Base-by-base conservation (phyloP, 2,888 invertebrate species). In the Diogma glabrata region DNA sequence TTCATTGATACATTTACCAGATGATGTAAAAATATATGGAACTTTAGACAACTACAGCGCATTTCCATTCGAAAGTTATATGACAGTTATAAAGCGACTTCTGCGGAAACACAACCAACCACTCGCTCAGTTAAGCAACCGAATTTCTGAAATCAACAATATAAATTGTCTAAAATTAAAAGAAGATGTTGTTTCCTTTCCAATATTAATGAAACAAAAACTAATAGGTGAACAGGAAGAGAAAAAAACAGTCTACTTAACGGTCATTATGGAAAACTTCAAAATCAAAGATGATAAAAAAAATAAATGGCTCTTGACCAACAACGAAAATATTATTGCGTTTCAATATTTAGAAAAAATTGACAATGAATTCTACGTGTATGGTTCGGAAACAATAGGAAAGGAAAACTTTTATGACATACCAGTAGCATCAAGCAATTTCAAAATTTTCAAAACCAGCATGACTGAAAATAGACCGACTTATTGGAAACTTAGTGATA, bases 1-100 rank as follows among this genome's bases (percentile, higher is more conserved):
- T 46, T 58, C 56, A 52, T 52, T 59, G 23, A 52, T 60, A 30
- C 59, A 60, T 36, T 36, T 36, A 14, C 36, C 36, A 9, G 36
- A 36, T 6, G 36, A 36, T 14, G 36, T 36, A 3, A 36, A 36
- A 14, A 36, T 36, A 36, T 36, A 36, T 36, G 36, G 36, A 14
- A 4, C 36, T 9, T 36, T 36, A 36, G 36, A 36, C 14, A 14
- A 14, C 17, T 33, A 14, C 16, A 33, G 3, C 16, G 33, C 10
- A 16, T 33, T 14, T 33, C 33, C 33, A 12, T 33, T 36, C 14
- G 36, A 36, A 36, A 36, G 36, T 14, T 36, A 36, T 36, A 14
- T 36, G 36, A 14, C 36, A 5, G 36, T 36, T 36, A 36, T 36
- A 36, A 36, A 36, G 17, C n/a, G 36, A 9, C 36, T 36, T 14